Conservation (phyloP, 2,113 vertebrate genomes). For the Gnathonemus longibarbis region DNA sequence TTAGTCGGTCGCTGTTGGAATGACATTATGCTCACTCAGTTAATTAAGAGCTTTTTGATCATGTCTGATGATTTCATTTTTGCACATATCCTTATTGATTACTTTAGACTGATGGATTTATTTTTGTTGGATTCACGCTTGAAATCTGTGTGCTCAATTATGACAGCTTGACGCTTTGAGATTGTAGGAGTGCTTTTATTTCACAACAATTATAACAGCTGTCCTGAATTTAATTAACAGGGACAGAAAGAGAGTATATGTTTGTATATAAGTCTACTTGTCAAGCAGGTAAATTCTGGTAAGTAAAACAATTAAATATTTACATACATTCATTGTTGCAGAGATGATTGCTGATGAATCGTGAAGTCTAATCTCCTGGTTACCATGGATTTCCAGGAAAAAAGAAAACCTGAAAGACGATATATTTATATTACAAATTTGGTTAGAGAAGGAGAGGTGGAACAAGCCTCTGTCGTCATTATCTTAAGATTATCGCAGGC, state of each 20-base stretch:
- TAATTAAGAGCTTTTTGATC: constrained; percentile 50
- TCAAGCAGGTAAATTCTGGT: neutral
- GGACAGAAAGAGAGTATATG: neutral
- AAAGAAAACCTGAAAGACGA: neutral
- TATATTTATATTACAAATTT: neutral
- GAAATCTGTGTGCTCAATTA: neutral
- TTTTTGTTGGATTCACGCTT: constrained; percentile 8
- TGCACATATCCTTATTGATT: constrained; percentile 43
- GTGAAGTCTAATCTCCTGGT: no score
- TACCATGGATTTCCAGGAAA: neutral
- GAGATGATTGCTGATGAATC: neutral
- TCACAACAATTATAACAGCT: neutral
- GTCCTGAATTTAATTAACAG: neutral
- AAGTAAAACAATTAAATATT: neutral
- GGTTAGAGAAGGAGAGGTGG: neutral
- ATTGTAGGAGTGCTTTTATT: neutral
- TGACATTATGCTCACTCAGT: constrained; percentile 38
- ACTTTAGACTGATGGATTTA: constrained; percentile 13
- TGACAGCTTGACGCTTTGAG: neutral
- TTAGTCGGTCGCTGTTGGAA: constrained; percentile 7
- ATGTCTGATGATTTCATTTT: constrained; percentile 37
- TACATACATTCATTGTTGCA: neutral
- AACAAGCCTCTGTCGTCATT: neutral
- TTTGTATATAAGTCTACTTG: neutral
- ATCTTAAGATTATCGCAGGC: neutral